Evolutionary conservation across 2,113 vertebrate species (phyloP), one percentile per base, ranked within the genome.

Genomic region (Gobiocypris rarus): DNA sequence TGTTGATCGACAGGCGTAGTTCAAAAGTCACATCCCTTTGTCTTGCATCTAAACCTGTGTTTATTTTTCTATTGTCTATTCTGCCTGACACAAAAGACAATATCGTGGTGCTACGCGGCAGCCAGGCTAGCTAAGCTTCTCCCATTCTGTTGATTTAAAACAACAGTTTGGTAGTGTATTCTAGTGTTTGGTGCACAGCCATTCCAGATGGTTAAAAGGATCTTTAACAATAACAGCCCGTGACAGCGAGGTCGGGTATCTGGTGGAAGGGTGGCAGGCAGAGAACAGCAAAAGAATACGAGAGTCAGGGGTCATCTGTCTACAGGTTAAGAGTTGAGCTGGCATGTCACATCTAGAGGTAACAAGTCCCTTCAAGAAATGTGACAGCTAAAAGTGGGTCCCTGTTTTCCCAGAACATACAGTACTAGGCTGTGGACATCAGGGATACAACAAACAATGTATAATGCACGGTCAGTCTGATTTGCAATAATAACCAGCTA

Each of bases 351-450:
- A 74, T 82, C 75, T 59, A 31, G 74, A 77, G 86, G 75, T 87
- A 87, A 87, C 86, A 83, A 85, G 67, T 81, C 86, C 77, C 83
- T 82, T 87, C 81, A 80, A 82, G 58, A 69, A 85, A 85, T 61
- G 61, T 85, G 81, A 88, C 88, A 86, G 84, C 67, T 84, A 59
- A 87, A 87, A 87, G 75, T 84, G 85, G 43, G 86, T 83, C 84
- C 87, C 90, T 92, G 89, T 92, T 90, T 93, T 90, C 89, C 79
- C 63, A 87, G 82, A 69, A 84, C 43, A 81, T 77, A n/a, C n/a
- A n/a, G n/a, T n/a, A 83, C 61, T 52, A 81, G 83, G 86, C 83
- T 86, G 89, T 58, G 88, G 88, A 88, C 87, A 87, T 8, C 28
- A 41, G 82, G 85, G 86, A 87, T 86, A 92, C 85, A 91, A 91